Percentiles rank a stretch among this genome's conserved stretches.
Evolutionary conservation across 2,113 vertebrate genomes (phyloP).

Genomic region (Eira barbara): DNA sequence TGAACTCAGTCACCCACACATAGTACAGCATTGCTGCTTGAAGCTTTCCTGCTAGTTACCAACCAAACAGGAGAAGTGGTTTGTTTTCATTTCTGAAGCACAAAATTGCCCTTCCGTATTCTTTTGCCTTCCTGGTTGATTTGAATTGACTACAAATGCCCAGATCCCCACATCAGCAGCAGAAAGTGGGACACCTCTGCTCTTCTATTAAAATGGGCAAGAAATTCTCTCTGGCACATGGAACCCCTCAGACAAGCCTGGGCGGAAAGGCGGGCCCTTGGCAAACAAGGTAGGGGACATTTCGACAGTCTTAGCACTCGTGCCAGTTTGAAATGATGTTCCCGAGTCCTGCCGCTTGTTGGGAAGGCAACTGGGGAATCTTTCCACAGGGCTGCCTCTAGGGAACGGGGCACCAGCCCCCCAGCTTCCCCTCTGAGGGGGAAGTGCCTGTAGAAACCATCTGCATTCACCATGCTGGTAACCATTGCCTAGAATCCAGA

Average conservation of each 20-base stretch:
- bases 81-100: neutral
- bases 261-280: neutral
- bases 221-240: no score
- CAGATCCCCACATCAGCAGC: neutral
- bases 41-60: neutral
- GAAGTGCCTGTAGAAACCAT: neutral
- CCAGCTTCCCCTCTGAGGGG: neutral
- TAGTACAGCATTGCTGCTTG: neutral
- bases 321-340: fast-evolving
- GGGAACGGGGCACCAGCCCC: fast-evolving
- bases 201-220: fast-evolving
- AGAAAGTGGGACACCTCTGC: neutral
- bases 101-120: neutral
- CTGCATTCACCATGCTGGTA: no score
- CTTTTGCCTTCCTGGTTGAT: neutral
- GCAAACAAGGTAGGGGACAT: neutral
- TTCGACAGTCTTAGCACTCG: neutral
- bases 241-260: neutral
- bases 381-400: neutral
- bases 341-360: fast-evolving
- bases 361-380: neutral
- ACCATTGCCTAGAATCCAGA: neutral
- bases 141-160: neutral
- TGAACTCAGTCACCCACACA: neutral
- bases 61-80: neutral